Base-by-base conservation (phyloP, 2,113 vertebrate genomes). In the Neoarius graeffei region DNA sequence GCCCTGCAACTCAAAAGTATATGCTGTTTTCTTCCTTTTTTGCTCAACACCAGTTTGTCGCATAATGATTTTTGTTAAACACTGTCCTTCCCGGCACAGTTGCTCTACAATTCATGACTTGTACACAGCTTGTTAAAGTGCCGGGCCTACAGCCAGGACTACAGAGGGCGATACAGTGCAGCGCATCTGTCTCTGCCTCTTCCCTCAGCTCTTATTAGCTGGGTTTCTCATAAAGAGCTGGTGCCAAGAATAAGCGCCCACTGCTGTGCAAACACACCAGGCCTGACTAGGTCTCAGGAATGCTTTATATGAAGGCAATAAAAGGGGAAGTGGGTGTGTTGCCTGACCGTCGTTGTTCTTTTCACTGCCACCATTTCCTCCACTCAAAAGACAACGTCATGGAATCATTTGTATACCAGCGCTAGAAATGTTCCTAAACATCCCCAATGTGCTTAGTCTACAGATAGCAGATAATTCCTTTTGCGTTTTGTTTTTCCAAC, bases 261-360 rank as follows among this genome's bases (percentile, higher is more conserved):
- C 91, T 88, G 87, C 93, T 95, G 93, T 92, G 94, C 95, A 95
- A 96, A 96, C 94, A 95, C 92, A 93, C 93, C 93, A 91, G 93
- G 94, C 94, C 94, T 92, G 94, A 94, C 93, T 95, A 92, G 88
- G 93, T 93, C 92, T 93, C 93, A 93, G 94, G 94, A 96, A 95
- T 95, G 95, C 93, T 94, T 95, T 93, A 94, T 95, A 94, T 94
- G 94, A 95, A 94, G 91, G 94, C 93, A 92, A 94, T 94, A 94
- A 95, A 91, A 94, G 92, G 91, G 92, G 92, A 90, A 93, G 94
- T 93, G 93, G 93, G 93, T 93, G 94, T 93, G 93, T 92, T 89
- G 81, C 91, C 93, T 93, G 93, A 93, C 91, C 89, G 90, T 92
- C 91, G 93, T 86, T 91, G 84, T 93, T 86, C 86, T 87, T 92